These are phyloP conservation scores for Caenorhabditis sp. DNA, from an alignment of 2,888 invertebrate genomes.

Conservation along the genomic window DNA sequence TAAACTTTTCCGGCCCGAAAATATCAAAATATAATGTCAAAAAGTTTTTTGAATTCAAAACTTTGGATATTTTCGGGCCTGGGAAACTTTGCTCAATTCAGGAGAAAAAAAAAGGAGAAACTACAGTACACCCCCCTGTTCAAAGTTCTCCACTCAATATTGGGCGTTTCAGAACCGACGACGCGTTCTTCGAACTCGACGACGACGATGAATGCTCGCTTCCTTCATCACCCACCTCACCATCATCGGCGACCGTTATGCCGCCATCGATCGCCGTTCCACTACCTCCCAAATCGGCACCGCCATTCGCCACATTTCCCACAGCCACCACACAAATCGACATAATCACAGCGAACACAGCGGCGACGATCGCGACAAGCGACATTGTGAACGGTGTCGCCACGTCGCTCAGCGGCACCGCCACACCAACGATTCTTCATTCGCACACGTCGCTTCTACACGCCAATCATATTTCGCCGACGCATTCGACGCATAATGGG, in stretches of 20 bases:
- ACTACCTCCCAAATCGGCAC: slow-evolving; percentile 36
- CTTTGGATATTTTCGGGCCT: too few species aligned
- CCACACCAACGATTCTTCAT: slow-evolving; percentile 16
- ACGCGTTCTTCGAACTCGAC: slow-evolving; percentile 61
- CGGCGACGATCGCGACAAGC: slow-evolving; percentile 22
- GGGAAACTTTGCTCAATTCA: too few species aligned
- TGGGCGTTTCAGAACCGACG: slow-evolving; percentile 68
- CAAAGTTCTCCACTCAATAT: too few species aligned
- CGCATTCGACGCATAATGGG: slow-evolving; percentile 12
- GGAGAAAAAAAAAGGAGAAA: too few species aligned
- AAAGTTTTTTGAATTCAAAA: too few species aligned
- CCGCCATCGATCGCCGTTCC: slow-evolving; percentile 31
- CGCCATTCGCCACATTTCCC: slow-evolving; percentile 32
- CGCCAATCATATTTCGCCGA: slow-evolving; percentile 18
- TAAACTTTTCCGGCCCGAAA: too few species aligned
- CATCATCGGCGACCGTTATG: slow-evolving; percentile 1
- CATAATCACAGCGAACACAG: neutral
- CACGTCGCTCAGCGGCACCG: slow-evolving; percentile 11
- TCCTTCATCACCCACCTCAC: slow-evolving; percentile 19
- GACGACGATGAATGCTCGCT: slow-evolving; percentile 53
- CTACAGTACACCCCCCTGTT: too few species aligned
- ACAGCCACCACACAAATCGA: slow-evolving; percentile 6
- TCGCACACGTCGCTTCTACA: slow-evolving; percentile 15
- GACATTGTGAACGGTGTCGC: too few species aligned
- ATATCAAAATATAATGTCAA: too few species aligned